These are phyloP conservation scores for Drosophila stalkeri DNA, from an alignment of 2,888 invertebrate species.

Conservation along the genomic window DNA sequence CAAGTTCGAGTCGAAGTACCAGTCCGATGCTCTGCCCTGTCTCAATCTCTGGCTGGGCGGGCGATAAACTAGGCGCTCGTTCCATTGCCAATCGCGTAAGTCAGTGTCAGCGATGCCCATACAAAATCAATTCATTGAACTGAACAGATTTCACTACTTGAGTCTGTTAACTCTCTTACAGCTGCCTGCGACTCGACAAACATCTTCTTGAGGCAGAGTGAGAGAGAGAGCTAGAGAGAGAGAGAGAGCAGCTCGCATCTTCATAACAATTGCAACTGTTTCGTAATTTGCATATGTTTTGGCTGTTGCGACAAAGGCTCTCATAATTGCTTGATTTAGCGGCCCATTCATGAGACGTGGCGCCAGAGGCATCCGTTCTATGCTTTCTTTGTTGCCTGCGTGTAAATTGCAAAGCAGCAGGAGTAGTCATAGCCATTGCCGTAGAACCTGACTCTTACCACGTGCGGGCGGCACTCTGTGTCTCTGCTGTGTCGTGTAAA, in stretches of 20 bases:
- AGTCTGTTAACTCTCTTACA: neutral
- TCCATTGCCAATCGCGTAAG: slow-evolving; percentile 67
- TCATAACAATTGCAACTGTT: slow-evolving; percentile 50
- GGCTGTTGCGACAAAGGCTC: slow-evolving; percentile 80
- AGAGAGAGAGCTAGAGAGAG: neutral
- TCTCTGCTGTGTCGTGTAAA: slow-evolving; percentile 70
- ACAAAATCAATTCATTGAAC: slow-evolving; percentile 74
- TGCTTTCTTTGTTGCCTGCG: slow-evolving; percentile 34
- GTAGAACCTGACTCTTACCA: slow-evolving; percentile 15
- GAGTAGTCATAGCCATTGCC: neutral
- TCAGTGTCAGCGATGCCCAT: slow-evolving; percentile 70
- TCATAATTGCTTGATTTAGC: slow-evolving; percentile 84
- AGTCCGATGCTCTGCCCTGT: slow-evolving; percentile 17
- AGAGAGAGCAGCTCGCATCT: slow-evolving; percentile 24
- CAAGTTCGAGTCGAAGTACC: neutral
- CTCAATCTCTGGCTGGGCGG: slow-evolving; percentile 57
- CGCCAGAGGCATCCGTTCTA: slow-evolving; percentile 60
- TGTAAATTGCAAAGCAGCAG: slow-evolving; percentile 71
- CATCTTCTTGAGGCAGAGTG: neutral
- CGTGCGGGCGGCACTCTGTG: slow-evolving; percentile 70
- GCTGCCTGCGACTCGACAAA: neutral
- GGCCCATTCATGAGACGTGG: slow-evolving; percentile 79
- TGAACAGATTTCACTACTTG: slow-evolving; percentile 70
- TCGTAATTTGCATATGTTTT: slow-evolving; percentile 78
- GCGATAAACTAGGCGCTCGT: slow-evolving; percentile 60